A percentile compares a stretch with the other conserved stretches of the same genome.
Conservation (phyloP, 2,888 invertebrate genomes). For the Hirtodrosophila alboralis region DNA sequence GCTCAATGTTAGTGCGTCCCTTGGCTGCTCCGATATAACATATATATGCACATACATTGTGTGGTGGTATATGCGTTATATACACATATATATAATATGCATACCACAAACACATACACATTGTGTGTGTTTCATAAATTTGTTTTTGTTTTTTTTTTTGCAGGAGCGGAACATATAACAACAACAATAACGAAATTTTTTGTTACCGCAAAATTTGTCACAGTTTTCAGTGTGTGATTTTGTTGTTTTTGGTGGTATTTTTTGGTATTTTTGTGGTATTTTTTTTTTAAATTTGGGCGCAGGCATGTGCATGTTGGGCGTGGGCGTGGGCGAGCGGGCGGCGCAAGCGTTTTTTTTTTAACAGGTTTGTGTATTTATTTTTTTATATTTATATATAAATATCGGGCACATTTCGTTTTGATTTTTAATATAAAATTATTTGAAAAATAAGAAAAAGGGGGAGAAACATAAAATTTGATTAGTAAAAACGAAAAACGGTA, state of each 20-base stretch:
- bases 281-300: constrained; percentile 46
- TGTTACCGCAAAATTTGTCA: constrained; percentile 69
- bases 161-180: constrained; percentile 69
- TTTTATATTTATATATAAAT: constrained; percentile 20
- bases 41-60: constrained; percentile 18
- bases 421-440: constrained; percentile 42
- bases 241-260: constrained; percentile 24
- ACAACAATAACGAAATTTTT: constrained; percentile 75
- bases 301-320: constrained; percentile 67
- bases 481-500: constrained; percentile 72
- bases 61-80: no score
- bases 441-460: constrained; percentile 61
- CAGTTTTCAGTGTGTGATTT: constrained; percentile 36
- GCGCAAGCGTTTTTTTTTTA: constrained; percentile 52
- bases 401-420: constrained; percentile 71
- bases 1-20: constrained; percentile 99
- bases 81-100: constrained; percentile 18
- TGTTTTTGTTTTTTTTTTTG: constrained; percentile 51
- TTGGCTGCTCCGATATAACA: constrained; percentile 89
- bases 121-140: constrained; percentile 25
- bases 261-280: constrained; percentile 39
- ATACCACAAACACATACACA: constrained; percentile 24
- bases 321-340: constrained; percentile 64
- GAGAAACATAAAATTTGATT: constrained; percentile 72
- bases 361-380: constrained; percentile 12